Base-by-base conservation (phyloP, 1,140 invertebrate species). In the Drosophila persimilis region DNA sequence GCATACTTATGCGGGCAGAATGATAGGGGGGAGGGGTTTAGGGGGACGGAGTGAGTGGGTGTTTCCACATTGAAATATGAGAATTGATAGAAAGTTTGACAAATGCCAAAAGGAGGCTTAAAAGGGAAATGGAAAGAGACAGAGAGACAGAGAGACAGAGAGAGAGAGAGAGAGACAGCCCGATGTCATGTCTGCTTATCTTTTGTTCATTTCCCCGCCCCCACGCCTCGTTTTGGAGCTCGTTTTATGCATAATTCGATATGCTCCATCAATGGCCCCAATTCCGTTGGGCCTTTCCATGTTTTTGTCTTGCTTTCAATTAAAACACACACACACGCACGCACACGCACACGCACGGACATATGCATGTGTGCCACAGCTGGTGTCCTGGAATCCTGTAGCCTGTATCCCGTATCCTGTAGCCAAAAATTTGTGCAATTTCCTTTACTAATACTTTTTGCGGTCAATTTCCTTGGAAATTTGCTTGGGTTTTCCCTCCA, bases 381-480 rank as follows among this genome's bases (percentile, higher is more conserved):
- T 54, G 43, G 43, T 55, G 41, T 31, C 43, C 59, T 26, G 24
- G 0, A 17, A 17, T 0, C 17, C 22, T 24, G 22, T 51, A 35
- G 17, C 17, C 22, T 24, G 22, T 51, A 35, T 31, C 35, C 59
- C 73, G 65, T 51, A 64, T 48, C 59, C 64, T 51, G 35, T 70
- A 74, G 64, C 74, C 64, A 65, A 72, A 78, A 85, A 80, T 85
- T 75, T 85, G 81, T 85, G 81, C 81, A 85, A 85, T 85, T 85
- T 88, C 81, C 83, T 78, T 85, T 84, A 85, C 80, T 84, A 84
- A 84, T 84, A 84, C 80, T 84, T 84, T 84, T 84, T 84, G 35
- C 35, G 80, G 66, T 84, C 80, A 84, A 84, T 84, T 84, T 84
- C 80, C 80, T 84, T 80, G 50, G 60, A 75, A 75, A 75, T 56